Evolutionary conservation across 2,888 invertebrate genomes (phyloP).

Genomic region (Aspidapion aeneum): DNA sequence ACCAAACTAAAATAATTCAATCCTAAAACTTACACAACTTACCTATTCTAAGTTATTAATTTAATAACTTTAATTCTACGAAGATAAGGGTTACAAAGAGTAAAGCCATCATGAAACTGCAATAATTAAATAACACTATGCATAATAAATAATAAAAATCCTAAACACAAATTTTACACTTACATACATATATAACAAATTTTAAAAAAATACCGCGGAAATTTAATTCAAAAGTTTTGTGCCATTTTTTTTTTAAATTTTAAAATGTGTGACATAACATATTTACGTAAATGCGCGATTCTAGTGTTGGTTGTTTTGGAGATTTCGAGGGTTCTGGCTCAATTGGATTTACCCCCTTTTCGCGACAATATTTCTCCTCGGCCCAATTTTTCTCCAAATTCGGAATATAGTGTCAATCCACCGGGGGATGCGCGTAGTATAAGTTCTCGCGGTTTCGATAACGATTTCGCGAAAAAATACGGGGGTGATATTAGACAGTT

Average conservation of each 20-base stretch:
- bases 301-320: not conserved
- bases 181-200: not conserved
- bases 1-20: too few species aligned
- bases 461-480: not conserved
- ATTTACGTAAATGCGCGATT: not conserved
- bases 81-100: too few species aligned
- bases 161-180: too few species aligned
- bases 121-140: too few species aligned
- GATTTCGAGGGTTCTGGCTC: conserved; percentile 2
- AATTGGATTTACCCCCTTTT: conserved; percentile 33
- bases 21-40: too few species aligned
- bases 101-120: too few species aligned
- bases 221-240: too few species aligned
- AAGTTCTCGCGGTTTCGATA: not conserved
- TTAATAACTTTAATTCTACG: too few species aligned
- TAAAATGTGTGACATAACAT: not conserved
- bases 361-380: conserved; percentile 16
- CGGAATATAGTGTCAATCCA: conserved; percentile 17
- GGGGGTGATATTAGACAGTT: conserved; percentile 50
- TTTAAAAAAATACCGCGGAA: not conserved
- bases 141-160: too few species aligned
- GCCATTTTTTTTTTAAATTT: too few species aligned
- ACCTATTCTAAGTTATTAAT: too few species aligned
- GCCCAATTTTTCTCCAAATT: conserved; percentile 22
- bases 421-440: not conserved